These are phyloP conservation scores for Aldrovandia affinis DNA, from an alignment of 2,797 vertebrate species.

Conservation along the genomic window DNA sequence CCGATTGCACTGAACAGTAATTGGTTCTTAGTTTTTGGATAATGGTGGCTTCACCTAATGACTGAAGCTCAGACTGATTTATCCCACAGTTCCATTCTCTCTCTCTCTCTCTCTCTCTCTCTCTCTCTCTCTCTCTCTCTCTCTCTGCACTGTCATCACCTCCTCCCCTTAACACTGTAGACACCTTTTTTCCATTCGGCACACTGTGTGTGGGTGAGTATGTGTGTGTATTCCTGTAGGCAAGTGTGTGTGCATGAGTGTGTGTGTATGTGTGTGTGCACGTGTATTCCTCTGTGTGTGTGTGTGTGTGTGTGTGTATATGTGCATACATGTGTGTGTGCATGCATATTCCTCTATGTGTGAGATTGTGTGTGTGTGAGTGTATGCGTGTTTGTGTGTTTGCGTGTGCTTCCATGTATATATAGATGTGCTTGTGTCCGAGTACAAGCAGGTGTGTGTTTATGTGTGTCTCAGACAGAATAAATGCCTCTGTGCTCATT, in stretches of 20 bases:
- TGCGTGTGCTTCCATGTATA: too few relatives aligned
- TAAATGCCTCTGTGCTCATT: background rate
- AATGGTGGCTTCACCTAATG: conserved; percentile 13
- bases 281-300: too few relatives aligned
- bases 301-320: too few relatives aligned
- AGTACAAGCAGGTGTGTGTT: too few relatives aligned
- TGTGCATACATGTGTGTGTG: too few relatives aligned
- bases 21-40: conserved; percentile 14
- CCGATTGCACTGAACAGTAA: background rate
- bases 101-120: background rate
- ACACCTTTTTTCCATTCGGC: background rate
- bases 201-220: background rate
- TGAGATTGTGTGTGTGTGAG: too few relatives aligned
- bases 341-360: too few relatives aligned
- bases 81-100: background rate
- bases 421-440: too few relatives aligned
- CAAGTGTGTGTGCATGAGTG: too few relatives aligned
- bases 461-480: background rate
- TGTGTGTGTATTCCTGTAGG: too few relatives aligned
- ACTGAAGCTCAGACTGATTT: background rate
- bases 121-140: background rate
- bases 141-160: background rate
- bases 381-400: too few relatives aligned
- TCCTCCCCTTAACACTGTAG: background rate
- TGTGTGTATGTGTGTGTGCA: too few relatives aligned